phyloP scores from a whole-genome alignment of 64 coral and sea anemone genomes.

The Pocillopora damicornis region DNA sequence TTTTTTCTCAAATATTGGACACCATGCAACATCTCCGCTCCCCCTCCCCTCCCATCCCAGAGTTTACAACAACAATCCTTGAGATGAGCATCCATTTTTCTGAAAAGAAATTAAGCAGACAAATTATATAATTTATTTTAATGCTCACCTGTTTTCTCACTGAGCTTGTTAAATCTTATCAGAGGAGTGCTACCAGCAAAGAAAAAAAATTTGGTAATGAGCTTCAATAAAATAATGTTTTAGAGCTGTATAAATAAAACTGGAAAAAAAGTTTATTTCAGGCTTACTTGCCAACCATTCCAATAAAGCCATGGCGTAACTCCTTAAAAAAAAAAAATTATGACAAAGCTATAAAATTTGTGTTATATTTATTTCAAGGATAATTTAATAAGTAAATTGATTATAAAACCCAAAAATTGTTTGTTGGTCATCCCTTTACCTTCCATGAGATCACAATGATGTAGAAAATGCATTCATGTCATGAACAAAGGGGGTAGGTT shows the following conservation, averaged over 20 bases:
- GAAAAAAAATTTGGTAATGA: not conserved
- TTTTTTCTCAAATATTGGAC: too few relatives aligned
- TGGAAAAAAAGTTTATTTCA: not conserved
- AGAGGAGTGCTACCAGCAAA: constrained; percentile 72
- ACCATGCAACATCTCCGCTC: too few relatives aligned
- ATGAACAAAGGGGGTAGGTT: too few relatives aligned
- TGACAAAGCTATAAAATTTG: not conserved
- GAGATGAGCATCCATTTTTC: too few relatives aligned
- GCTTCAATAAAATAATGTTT: not conserved
- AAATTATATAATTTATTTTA: not conserved
- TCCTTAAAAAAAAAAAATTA: constrained; percentile 42
- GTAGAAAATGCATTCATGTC: too few relatives aligned
- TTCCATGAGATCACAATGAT: too few relatives aligned
- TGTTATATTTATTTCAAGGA: too few relatives aligned
- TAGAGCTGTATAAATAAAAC: not conserved
- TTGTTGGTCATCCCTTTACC: too few relatives aligned
- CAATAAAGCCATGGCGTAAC: constrained; percentile 86
- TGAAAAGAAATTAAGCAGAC: too few relatives aligned
- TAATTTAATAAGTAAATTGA: too few relatives aligned
- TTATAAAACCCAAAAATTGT: too few relatives aligned
- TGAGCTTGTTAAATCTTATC: constrained; percentile 91
- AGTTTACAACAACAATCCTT: not conserved
- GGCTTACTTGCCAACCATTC: constrained; percentile 88
- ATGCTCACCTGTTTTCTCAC: constrained; percentile 90
- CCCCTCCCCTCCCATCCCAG: not conserved